Percentiles rank a stretch among this genome's conserved stretches.
Conservation (phyloP, 2,888 invertebrate genomes). For the Orchesella flavescens region DNA sequence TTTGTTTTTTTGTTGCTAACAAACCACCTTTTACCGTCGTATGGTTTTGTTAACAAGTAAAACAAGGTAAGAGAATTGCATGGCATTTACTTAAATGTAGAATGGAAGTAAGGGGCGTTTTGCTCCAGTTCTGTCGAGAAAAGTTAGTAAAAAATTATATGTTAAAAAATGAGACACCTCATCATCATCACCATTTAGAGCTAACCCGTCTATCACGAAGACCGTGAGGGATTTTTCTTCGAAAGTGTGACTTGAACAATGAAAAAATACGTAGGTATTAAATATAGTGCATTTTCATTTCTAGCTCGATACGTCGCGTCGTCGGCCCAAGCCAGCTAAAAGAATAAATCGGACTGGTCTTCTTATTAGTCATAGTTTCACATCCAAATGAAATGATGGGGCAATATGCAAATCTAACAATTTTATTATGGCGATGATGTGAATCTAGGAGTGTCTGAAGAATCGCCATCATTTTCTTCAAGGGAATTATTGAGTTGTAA, state of each 20-base stretch:
- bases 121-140: conserved; percentile 32
- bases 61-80: background rate
- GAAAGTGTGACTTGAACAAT: conserved; percentile 7
- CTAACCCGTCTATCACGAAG: conserved; percentile 15
- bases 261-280: too few relatives aligned
- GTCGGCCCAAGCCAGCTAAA: too few relatives aligned
- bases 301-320: too few relatives aligned
- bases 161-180: background rate
- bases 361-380: too few relatives aligned
- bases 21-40: background rate
- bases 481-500: too few relatives aligned
- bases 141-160: conserved; percentile 19
- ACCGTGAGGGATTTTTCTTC: conserved; percentile 8
- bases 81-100: background rate
- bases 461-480: too few relatives aligned
- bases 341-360: too few relatives aligned
- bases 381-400: too few relatives aligned
- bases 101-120: conserved; percentile 12
- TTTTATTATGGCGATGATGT: too few relatives aligned
- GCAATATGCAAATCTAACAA: too few relatives aligned
- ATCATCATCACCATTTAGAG: conserved; percentile 9
- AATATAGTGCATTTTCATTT: too few relatives aligned
- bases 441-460: too few relatives aligned
- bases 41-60: conserved; percentile 1
- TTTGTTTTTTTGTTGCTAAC: background rate